Evolutionary conservation across 2,797 vertebrate genomes (phyloP).

Genomic region (Nannoperca australis): DNA sequence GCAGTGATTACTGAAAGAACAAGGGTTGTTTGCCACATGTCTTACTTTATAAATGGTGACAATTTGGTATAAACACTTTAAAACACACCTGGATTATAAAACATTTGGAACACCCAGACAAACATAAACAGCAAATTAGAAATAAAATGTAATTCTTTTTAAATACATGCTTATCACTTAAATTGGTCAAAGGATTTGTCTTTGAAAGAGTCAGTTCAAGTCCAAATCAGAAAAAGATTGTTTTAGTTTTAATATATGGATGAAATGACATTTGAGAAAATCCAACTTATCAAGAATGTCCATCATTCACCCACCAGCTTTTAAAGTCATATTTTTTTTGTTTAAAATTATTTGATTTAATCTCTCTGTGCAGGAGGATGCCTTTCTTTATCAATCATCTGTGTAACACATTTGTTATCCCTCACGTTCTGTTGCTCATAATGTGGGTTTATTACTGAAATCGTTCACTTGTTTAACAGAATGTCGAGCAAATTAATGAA

Average conservation of each 20-base stretch:
- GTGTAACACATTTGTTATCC: background rate
- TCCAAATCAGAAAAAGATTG: conserved; percentile 1
- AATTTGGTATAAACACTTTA: background rate
- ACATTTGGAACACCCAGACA: background rate
- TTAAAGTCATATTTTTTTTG: background rate
- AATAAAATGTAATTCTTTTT: background rate
- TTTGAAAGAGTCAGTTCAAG: background rate
- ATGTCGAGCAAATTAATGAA: background rate
- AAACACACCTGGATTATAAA: background rate
- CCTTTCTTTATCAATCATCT: background rate
- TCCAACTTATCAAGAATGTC: background rate
- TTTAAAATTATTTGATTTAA: background rate
- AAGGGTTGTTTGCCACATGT: conserved; percentile 18
- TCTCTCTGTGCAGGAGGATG: background rate
- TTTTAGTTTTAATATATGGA: background rate
- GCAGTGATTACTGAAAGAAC: conserved; percentile 13
- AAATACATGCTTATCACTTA: background rate
- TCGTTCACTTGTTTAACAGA: background rate
- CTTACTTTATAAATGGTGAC: conserved; percentile 3
- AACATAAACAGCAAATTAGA: background rate
- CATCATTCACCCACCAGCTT: background rate
- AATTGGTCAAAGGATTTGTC: background rate
- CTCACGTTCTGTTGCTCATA: background rate
- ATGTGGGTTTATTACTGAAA: background rate
- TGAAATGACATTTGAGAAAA: conserved; percentile 1